A percentile compares a stretch with the other conserved stretches of the same genome.
phyloP scores from a whole-genome alignment of 2,797 vertebrate genomes.

The Hoplostethus atlanticus region DNA sequence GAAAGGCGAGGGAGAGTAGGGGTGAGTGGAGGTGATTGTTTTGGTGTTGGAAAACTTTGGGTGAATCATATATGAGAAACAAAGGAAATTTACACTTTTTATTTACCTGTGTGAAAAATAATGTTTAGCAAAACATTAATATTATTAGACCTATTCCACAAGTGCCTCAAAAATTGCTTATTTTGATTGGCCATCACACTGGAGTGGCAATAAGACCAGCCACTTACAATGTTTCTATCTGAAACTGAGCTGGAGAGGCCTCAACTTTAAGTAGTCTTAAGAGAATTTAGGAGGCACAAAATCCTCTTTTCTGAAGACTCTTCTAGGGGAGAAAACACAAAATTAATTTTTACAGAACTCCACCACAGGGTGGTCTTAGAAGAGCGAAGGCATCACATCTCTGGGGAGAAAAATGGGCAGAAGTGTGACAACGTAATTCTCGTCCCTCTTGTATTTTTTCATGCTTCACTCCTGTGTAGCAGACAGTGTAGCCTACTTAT shows the following conservation, averaged over 20 bases:
- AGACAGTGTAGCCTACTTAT: slow-evolving; percentile 71
- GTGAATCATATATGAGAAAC: slow-evolving; percentile 21
- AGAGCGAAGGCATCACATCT: slow-evolving; percentile 35
- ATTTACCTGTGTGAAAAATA: slow-evolving; percentile 3
- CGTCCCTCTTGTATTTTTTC: slow-evolving; percentile 18
- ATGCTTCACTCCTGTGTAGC: slow-evolving; percentile 46
- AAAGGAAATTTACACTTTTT: slow-evolving; percentile 23
- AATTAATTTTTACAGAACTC: slow-evolving; percentile 17
- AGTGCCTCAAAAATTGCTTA: neutral
- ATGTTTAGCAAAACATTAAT: slow-evolving; percentile 1
- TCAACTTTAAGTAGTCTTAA: neutral
- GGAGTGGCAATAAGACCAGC: neutral
- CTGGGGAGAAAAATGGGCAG: slow-evolving; percentile 33
- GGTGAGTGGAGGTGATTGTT: slow-evolving; percentile 8
- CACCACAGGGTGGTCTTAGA: neutral
- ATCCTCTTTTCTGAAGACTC: slow-evolving; percentile 19
- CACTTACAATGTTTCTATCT: neutral
- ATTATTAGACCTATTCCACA: slow-evolving; percentile 12
- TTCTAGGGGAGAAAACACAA: slow-evolving; percentile 15
- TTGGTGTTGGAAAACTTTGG: slow-evolving; percentile 11
- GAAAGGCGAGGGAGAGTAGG: slow-evolving; percentile 37
- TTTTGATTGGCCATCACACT: neutral
- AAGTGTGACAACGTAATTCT: slow-evolving; percentile 54
- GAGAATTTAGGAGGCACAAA: neutral
- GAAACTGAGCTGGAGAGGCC: slow-evolving; percentile 17